phyloP scores from a whole-genome alignment of 2,797 vertebrate species.

The Paguma larvata region DNA sequence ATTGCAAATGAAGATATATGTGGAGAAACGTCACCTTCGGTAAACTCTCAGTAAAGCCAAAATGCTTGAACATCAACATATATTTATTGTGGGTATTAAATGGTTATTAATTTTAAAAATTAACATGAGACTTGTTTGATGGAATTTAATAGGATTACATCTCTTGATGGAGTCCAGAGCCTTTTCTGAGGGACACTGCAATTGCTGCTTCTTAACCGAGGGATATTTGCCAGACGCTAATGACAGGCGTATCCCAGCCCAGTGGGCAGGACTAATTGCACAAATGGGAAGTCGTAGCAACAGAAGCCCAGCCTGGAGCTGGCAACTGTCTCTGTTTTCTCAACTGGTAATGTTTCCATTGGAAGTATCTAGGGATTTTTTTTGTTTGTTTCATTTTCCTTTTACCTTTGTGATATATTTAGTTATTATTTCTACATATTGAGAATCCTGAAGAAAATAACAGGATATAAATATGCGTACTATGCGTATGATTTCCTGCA shows the following conservation, averaged over 20 bases:
- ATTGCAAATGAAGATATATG: neutral
- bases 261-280: neutral
- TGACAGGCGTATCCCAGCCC: neutral
- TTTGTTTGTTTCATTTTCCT: slow-evolving; percentile 35
- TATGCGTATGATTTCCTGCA: neutral
- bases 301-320: neutral
- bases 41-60: neutral
- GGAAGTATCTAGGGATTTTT: neutral
- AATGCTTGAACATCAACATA: neutral
- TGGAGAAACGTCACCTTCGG: neutral
- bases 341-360: neutral
- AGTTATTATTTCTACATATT: neutral
- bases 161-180: neutral
- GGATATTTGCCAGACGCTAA: neutral
- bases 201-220: neutral
- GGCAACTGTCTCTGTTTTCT: neutral
- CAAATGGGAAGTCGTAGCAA: neutral
- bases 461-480: neutral
- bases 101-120: slow-evolving; percentile 55
- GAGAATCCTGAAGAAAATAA: neutral
- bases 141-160: slow-evolving; percentile 35
- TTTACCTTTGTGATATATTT: neutral
- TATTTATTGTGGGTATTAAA: slow-evolving; percentile 20
- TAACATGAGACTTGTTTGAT: neutral
- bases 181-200: neutral